Percentiles rank a stretch among this genome's conserved stretches.
These are phyloP conservation scores for Hydrophis major DNA, from an alignment of 2,797 vertebrate species.

Conservation along the genomic window DNA sequence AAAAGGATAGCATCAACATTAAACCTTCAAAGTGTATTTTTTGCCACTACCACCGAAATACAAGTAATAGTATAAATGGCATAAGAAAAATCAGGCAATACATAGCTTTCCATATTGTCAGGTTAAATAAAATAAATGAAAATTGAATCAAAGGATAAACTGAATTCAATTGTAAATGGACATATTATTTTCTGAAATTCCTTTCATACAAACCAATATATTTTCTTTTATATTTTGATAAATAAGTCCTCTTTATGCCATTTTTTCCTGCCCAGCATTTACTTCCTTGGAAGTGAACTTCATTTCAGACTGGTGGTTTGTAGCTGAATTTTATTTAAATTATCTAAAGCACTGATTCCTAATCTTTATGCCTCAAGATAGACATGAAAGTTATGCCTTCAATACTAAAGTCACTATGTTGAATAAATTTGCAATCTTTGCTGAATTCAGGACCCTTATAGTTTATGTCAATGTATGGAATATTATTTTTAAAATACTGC, in stretches of 20 bases:
- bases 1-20: neutral
- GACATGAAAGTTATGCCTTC: neutral
- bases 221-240: neutral
- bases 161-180: neutral
- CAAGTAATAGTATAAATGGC: neutral
- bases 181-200: neutral
- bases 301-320: neutral
- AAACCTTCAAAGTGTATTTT: neutral
- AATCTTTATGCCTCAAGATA: neutral
- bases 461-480: neutral
- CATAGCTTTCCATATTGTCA: neutral
- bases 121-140: neutral
- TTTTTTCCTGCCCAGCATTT: neutral
- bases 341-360: neutral
- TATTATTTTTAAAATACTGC: neutral
- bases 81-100: neutral
- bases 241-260: neutral
- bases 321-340: neutral
- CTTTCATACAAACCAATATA: neutral
- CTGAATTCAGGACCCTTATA: neutral
- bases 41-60: neutral
- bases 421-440: neutral
- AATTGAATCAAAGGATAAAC: neutral
- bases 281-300: neutral
- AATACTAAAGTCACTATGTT: neutral